Percentiles rank a stretch among this genome's conserved stretches.
These are phyloP conservation scores for Formicarius rufipectus DNA, from an alignment of 2,113 vertebrate genomes.

Conservation along the genomic window DNA sequence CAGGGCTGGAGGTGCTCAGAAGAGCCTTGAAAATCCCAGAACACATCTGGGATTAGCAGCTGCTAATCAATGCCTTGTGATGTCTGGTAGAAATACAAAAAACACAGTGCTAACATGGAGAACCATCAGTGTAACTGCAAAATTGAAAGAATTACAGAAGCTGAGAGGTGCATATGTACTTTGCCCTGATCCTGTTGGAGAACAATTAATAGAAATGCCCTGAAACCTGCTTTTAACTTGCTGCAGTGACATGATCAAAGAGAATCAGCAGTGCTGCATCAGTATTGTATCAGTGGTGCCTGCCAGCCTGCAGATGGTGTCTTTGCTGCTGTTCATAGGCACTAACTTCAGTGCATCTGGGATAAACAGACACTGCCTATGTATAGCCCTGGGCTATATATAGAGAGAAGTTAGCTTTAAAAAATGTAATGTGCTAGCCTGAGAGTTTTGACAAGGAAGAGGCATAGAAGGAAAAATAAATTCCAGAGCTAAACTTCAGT, in stretches of 20 bases:
- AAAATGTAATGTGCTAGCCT: background rate
- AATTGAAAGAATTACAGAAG: background rate
- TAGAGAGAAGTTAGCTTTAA: background rate
- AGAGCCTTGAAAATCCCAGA: background rate
- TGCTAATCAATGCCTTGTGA: background rate
- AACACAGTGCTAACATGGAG: background rate
- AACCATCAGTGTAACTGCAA: background rate
- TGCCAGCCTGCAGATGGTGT: background rate
- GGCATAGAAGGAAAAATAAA: background rate
- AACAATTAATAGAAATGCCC: background rate
- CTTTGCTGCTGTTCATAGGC: background rate
- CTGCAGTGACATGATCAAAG: background rate
- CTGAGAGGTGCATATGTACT: background rate
- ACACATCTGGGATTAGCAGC: background rate
- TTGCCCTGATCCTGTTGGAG: background rate
- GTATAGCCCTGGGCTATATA: background rate
- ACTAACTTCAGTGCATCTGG: background rate
- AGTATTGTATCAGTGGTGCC: background rate
- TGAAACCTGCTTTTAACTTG: background rate
- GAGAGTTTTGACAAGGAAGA: background rate
- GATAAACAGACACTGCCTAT: background rate
- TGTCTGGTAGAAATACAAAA: background rate
- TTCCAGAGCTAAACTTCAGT: background rate
- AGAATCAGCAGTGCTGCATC: background rate
- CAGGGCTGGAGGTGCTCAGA: background rate